Base-by-base conservation (phyloP, 2,888 invertebrate species). In the Stegana nigrithorax region DNA sequence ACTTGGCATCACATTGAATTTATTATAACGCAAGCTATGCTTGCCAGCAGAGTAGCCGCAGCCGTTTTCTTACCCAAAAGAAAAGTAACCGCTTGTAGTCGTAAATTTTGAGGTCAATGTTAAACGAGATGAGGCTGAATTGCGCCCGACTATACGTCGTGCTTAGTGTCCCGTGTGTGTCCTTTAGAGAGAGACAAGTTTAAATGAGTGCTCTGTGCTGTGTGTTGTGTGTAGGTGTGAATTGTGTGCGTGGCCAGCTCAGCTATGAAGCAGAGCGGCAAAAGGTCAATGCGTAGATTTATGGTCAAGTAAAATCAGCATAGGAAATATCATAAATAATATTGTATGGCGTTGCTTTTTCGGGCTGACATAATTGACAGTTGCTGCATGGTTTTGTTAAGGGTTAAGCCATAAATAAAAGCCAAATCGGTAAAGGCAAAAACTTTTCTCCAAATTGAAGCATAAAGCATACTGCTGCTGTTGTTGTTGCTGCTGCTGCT, bases 321-420 rank as follows among this genome's bases (percentile, higher is more conserved):
- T 27, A 19, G 32, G 36, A 55, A 26, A 55, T n/a, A n/a, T 55
- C 53, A 55, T 55, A 55, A 36, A 55, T 55, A 55, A 55, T 55
- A 55, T 32, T 36, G 53, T 12, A 53, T 32, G 53, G n/a, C 17
- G 14, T 53, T n/a, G n/a, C n/a, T n/a, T 10, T 36, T 8, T 14
- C 5, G 36, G 36, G 10, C 10, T 21, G 53, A 32, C 53, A 55
- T 19, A 55, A 36, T 55, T 55, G 53, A 55, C 53, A 36, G 53
- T 21, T 25, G 12, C 12, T 25, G 47, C 47, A 47, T 47, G 47
- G 3, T 8, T 47, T 42, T 10, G 42, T 14, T 42, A 26, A 1
- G 7, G n/a, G n/a, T 17, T 7, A 10, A 26, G 12, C 50, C 25
- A 50, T 50, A 50, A 50, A 50, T 50, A 50, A n/a, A 50, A 42